A percentile compares a stretch with the other conserved stretches of the same genome.
These are phyloP conservation scores for Alloscopus bannaensis DNA, from an alignment of 2,888 invertebrate species.

Conservation along the genomic window DNA sequence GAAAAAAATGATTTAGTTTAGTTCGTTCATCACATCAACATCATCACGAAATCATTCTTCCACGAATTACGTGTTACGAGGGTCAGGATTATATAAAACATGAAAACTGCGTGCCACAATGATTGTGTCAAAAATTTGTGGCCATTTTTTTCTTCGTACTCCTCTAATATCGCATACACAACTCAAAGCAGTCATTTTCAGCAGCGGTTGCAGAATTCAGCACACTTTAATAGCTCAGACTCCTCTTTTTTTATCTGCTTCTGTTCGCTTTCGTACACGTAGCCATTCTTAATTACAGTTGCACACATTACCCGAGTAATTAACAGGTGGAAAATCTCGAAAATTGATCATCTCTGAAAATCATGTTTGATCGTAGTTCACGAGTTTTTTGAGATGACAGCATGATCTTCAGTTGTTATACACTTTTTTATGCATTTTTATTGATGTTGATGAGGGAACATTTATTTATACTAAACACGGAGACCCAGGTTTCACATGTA, in stretches of 20 bases:
- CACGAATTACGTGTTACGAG: background rate
- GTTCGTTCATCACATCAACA: too few species aligned
- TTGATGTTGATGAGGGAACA: background rate
- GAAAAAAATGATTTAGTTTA: too few species aligned
- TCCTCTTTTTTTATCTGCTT: conserved; percentile 27
- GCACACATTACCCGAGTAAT: conserved; percentile 44
- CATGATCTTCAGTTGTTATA: background rate
- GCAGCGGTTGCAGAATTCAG: conserved; percentile 10
- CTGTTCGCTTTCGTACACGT: conserved; percentile 30
- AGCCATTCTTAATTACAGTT: conserved; percentile 37
- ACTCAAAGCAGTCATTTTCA: too few species aligned
- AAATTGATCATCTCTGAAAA: conserved; percentile 6
- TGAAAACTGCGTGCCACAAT: conserved; percentile 33
- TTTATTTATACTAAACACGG: too few species aligned
- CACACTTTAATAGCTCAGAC: conserved; percentile 1
- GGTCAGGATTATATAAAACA: conserved; percentile 25
- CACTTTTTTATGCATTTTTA: background rate
- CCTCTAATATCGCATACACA: too few species aligned
- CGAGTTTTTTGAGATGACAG: background rate
- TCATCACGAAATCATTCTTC: conserved; percentile 19
- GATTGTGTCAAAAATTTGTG: background rate
- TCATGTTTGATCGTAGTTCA: conserved; percentile 9
- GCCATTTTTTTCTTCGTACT: too few species aligned
- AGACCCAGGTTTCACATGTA: too few species aligned
- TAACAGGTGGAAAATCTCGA: conserved; percentile 38